phyloP scores from a whole-genome alignment of 2,888 invertebrate genomes.

The Mythimna ferrago region DNA sequence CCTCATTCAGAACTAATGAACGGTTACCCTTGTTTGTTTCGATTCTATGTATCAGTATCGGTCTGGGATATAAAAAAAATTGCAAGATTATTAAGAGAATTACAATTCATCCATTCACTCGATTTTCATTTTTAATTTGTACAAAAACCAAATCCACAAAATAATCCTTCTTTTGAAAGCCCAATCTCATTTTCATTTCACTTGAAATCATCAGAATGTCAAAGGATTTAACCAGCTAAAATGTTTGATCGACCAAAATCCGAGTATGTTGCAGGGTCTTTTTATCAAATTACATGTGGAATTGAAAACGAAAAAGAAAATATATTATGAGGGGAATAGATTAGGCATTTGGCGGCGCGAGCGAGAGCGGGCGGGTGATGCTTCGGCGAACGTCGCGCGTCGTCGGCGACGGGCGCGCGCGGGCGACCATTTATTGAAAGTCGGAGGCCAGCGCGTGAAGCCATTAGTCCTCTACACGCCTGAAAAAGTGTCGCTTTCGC shows the following conservation, averaged over 20 bases:
- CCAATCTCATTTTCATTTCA: constrained; percentile 36
- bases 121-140: neutral
- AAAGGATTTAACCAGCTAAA: constrained; percentile 45
- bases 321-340: constrained; percentile 75
- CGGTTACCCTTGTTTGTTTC: neutral
- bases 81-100: neutral
- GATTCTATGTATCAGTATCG: no score
- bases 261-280: constrained; percentile 38
- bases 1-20: neutral
- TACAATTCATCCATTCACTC: neutral
- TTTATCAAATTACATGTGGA: constrained; percentile 60
- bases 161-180: constrained; percentile 15
- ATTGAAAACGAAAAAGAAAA: constrained; percentile 63
- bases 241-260: constrained; percentile 43
- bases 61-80: neutral
- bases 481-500: constrained; percentile 87
- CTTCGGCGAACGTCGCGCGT: constrained; percentile 24
- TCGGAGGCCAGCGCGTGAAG: constrained; percentile 85
- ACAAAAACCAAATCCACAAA: constrained; percentile 17
- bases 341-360: constrained; percentile 73
- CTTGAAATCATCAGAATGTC: constrained; percentile 50
- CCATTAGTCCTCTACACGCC: constrained; percentile 85
- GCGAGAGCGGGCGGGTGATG: constrained; percentile 50
- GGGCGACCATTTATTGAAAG: constrained; percentile 85
- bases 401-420: constrained; percentile 64